Conservation (phyloP, 2,888 invertebrate species). For the Lacanobia oleracea region DNA sequence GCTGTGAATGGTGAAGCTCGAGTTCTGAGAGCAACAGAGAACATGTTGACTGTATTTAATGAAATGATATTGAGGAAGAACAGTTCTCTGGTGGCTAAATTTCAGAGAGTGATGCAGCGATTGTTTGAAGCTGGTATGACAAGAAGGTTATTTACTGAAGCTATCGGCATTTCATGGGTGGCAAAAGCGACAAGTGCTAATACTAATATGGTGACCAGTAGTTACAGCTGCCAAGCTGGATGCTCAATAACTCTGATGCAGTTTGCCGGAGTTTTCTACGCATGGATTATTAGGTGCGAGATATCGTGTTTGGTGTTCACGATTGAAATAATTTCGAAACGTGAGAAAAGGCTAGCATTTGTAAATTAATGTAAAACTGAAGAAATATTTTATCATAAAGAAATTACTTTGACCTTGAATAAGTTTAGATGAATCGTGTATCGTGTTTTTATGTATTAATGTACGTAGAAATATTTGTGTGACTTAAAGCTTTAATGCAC, state of each 20-base stretch:
- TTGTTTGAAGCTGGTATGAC: conserved; percentile 83
- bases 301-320: conserved; percentile 74
- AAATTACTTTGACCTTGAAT: background rate
- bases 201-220: conserved; percentile 74
- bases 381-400: background rate
- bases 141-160: conserved; percentile 74
- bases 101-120: conserved; percentile 70
- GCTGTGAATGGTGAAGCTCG: conserved; percentile 79
- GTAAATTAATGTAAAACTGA: conserved; percentile 1
- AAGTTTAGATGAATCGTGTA: background rate
- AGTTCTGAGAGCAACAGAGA: conserved; percentile 73
- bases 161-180: conserved; percentile 76
- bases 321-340: conserved; percentile 67
- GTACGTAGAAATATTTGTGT: background rate
- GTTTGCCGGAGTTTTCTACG: conserved; percentile 70
- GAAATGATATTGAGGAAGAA: conserved; percentile 80
- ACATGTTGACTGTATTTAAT: conserved; percentile 77
- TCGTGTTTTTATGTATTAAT: background rate
- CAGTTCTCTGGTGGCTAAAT: conserved; percentile 67
- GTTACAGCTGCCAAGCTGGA: conserved; percentile 80
- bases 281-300: conserved; percentile 77
- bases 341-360: conserved; percentile 9
- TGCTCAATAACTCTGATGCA: conserved; percentile 79
- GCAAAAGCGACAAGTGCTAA: conserved; percentile 73
- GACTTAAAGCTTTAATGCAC: no score